Evolutionary conservation across 2,797 vertebrate genomes (phyloP).

Genomic region (Microctenopoma lineatum): DNA sequence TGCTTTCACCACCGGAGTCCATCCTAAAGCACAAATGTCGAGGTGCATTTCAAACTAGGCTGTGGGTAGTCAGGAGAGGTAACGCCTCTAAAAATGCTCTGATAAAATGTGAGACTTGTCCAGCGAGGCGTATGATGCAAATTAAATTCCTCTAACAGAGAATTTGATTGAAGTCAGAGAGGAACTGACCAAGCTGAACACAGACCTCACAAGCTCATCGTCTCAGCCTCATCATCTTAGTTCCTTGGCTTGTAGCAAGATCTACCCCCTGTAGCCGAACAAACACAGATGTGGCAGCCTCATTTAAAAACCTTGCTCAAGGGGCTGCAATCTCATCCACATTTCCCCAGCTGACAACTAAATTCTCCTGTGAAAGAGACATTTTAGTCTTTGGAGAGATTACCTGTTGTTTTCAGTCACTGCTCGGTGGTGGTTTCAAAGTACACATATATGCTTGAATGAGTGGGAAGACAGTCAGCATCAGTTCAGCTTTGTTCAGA

Average conservation of each 20-base stretch:
- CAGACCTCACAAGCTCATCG: conserved; percentile 69
- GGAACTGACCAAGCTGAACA: conserved; percentile 72
- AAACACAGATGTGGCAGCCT: conserved; percentile 66
- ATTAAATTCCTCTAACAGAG: conserved; percentile 78
- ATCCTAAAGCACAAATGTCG: conserved; percentile 62
- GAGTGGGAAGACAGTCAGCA: conserved; percentile 16
- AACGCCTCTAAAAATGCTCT: conserved; percentile 68
- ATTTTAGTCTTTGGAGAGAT: conserved; percentile 54
- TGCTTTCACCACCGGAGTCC: conserved; percentile 47
- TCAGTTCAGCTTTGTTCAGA: conserved; percentile 32
- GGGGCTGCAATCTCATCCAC: conserved; percentile 35
- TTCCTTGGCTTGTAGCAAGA: conserved; percentile 57
- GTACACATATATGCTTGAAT: conserved; percentile 32
- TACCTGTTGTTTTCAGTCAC: conserved; percentile 48
- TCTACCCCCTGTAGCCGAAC: conserved; percentile 48
- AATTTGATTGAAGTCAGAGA: conserved; percentile 77
- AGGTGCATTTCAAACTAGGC: conserved; percentile 55
- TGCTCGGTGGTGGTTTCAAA: conserved; percentile 37
- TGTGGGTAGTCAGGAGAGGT: conserved; percentile 47
- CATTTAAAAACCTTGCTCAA: conserved; percentile 68
- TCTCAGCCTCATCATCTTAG: conserved; percentile 36
- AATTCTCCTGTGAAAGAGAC: conserved; percentile 45
- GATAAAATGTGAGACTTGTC: conserved; percentile 68
- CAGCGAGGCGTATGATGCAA: conserved; percentile 78
- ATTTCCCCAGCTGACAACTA: conserved; percentile 47